Conservation (phyloP, 2,888 invertebrate species). For the Lydus trimaculatus region DNA sequence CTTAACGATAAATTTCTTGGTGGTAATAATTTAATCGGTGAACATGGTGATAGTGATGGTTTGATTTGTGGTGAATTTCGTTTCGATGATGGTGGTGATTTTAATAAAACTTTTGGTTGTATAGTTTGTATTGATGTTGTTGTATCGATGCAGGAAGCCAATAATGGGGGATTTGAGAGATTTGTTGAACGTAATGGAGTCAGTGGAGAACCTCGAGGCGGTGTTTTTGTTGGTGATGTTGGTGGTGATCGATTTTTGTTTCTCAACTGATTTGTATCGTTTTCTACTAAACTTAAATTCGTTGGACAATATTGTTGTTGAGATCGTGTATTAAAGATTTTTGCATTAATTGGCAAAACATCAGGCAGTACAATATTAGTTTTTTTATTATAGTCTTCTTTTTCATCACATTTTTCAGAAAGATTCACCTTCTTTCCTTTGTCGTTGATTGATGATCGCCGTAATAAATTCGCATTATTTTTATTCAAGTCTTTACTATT, state of each 20-base stretch:
- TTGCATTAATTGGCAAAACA: conserved; percentile 66
- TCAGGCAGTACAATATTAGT: conserved; percentile 62
- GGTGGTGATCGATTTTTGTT: conserved; percentile 27
- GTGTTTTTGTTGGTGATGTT: conserved; percentile 51
- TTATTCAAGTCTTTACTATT: conserved; percentile 42
- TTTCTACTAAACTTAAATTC: conserved; percentile 48
- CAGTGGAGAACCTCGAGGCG: conserved; percentile 49
- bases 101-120: conserved; percentile 25
- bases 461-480: conserved; percentile 48
- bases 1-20: conserved; percentile 48
- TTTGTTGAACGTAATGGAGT: conserved; percentile 51
- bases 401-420: conserved; percentile 47
- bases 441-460: conserved; percentile 56
- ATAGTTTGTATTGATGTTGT: conserved; percentile 25
- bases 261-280: conserved; percentile 37
- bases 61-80: conserved; percentile 52
- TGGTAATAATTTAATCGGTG: conserved; percentile 47
- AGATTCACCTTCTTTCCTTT: conserved; percentile 43
- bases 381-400: conserved; percentile 50
- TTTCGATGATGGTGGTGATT: conserved; percentile 52
- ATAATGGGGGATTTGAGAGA: conserved; percentile 43
- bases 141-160: conserved; percentile 35
- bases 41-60: conserved; percentile 54
- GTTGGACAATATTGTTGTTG: conserved; percentile 51
- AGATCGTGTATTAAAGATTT: conserved; percentile 55